Evolutionary conservation across 64 coral and sea anemone species (phyloP).

Genomic region (Astreopora myriophthalma): DNA sequence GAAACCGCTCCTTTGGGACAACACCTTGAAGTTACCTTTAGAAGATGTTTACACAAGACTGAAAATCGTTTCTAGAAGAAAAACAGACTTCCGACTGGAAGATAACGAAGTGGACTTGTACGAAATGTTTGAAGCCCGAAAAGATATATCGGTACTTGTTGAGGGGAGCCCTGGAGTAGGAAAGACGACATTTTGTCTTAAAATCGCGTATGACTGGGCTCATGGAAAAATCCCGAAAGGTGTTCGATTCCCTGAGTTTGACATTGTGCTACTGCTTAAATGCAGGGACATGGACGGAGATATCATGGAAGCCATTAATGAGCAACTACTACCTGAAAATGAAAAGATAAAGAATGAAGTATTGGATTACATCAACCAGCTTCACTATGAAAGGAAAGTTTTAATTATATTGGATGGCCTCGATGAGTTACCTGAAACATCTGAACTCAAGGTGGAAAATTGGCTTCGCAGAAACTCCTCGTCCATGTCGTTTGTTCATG

Average conservation of each 20-base stretch:
- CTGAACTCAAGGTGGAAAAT: not conserved
- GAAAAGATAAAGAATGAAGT: not conserved
- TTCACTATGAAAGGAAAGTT: not conserved
- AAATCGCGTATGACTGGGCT: constrained; percentile 51
- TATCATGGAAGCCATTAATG: not conserved
- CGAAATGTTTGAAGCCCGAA: constrained; percentile 10
- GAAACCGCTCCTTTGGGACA: no score
- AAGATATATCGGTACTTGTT: constrained; percentile 35
- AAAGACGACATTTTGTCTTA: constrained; percentile 39
- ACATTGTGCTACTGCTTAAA: constrained; percentile 30
- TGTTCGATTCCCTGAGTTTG: constrained; percentile 9
- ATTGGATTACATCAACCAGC: not conserved
- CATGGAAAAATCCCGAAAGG: not conserved
- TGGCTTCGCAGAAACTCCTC: not conserved
- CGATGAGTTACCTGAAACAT: not conserved
- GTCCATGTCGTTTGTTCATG: not conserved
- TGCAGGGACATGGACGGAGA: constrained; percentile 49
- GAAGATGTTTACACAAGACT: constrained; percentile 5
- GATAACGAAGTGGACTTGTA: not conserved
- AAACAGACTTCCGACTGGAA: not conserved
- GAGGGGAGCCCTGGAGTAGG: constrained; percentile 19
- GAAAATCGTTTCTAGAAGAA: not conserved
- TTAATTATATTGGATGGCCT: constrained; percentile 25
- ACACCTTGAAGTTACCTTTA: no score
- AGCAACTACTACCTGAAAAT: constrained; percentile 33